Conservation (phyloP, 30 jellyfish, hydroid and myxozoan species). For the Chironex yamaguchii region DNA sequence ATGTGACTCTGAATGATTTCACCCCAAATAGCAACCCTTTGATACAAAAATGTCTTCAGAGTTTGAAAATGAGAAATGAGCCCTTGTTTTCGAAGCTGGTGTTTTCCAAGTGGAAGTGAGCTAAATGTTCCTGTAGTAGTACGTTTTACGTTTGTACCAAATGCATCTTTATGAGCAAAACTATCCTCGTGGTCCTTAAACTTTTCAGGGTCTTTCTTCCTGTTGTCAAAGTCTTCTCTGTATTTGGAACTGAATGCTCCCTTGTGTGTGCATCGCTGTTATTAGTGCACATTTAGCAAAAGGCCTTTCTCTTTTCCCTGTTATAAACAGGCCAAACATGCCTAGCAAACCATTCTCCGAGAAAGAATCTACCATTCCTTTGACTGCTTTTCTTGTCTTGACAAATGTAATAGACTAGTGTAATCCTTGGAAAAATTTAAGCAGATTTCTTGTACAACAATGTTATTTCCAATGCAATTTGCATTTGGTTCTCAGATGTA, state of each 20-base stretch:
- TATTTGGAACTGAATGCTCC: constrained; percentile 21
- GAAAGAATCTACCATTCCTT: constrained; percentile 30
- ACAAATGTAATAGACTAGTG: no score
- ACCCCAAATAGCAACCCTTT: constrained; percentile 55
- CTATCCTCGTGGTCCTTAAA: constrained; percentile 25
- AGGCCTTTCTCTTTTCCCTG: constrained; percentile 48
- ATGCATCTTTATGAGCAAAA: constrained; percentile 6
- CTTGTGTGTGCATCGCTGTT: constrained; percentile 40
- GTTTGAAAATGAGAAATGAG: constrained; percentile 30
- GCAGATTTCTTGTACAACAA: constrained; percentile 34
- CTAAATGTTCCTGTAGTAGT: constrained; percentile 29
- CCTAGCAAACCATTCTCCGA: constrained; percentile 52
- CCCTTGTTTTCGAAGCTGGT: constrained; percentile 38
- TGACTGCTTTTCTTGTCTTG: constrained; percentile 33
- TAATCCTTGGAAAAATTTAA: constrained; percentile 42
- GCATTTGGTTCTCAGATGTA: constrained; percentile 18
- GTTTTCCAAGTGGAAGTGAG: constrained; percentile 36
- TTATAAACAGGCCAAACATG: constrained; percentile 58
- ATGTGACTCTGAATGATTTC: constrained; percentile 31
- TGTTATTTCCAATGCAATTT: constrained; percentile 7
- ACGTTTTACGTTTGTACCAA: constrained; percentile 18
- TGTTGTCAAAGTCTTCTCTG: constrained; percentile 51
- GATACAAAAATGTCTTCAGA: constrained; percentile 41
- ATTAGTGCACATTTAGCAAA: constrained; percentile 50
- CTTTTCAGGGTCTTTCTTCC: constrained; percentile 57